Conservation (phyloP, 2,797 vertebrate species). For the Threskiornis aethiopicus region DNA sequence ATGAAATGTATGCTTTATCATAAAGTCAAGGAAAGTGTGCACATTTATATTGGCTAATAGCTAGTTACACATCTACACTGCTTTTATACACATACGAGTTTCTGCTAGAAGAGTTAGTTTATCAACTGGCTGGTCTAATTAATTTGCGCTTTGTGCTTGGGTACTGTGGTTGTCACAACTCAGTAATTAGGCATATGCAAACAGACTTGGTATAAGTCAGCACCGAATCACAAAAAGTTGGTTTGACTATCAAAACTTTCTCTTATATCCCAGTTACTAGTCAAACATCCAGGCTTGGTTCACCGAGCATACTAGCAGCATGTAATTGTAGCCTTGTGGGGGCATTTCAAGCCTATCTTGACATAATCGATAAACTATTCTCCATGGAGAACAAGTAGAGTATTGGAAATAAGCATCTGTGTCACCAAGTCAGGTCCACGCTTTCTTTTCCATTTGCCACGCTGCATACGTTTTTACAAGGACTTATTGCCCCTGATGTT, state of each 20-base stretch:
- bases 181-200: background rate
- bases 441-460: background rate
- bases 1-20: background rate
- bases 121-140: background rate
- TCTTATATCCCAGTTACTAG: background rate
- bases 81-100: background rate
- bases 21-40: background rate
- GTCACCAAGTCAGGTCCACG: background rate
- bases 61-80: background rate
- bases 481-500: background rate
- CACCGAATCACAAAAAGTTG: background rate
- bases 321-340: background rate
- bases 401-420: background rate
- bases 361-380: slow-evolving; percentile 24
- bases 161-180: background rate
- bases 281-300: background rate
- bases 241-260: background rate
- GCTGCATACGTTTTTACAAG: background rate
- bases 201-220: background rate
- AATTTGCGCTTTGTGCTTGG: background rate
- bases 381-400: background rate
- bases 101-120: background rate
- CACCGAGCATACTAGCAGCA: background rate
- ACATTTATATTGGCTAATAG: background rate
- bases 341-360: background rate